Evolutionary conservation across 2,113 vertebrate species (phyloP).

Genomic region (Nyctereutes procyonoides): DNA sequence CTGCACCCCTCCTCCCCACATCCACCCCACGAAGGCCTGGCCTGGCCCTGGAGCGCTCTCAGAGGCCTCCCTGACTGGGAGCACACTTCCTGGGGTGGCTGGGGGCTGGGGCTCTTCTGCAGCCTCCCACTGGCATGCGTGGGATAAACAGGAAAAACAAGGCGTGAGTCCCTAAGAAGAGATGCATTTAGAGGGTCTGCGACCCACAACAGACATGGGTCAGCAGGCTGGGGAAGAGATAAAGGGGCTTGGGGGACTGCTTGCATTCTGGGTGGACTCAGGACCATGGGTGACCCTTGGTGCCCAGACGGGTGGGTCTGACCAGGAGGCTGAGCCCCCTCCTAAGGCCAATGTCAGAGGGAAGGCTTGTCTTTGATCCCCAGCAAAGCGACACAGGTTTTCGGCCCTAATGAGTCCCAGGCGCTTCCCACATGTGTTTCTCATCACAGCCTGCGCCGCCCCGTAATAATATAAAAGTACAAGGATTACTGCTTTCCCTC

Average conservation of each 20-base stretch:
- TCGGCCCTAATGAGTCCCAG: conserved; percentile 92
- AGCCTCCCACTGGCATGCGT: background rate
- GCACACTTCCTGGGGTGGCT: too few relatives aligned
- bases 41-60: background rate
- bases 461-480: conserved; percentile 88
- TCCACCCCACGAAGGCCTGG: background rate
- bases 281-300: background rate
- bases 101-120: too few relatives aligned
- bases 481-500: conserved; percentile 87
- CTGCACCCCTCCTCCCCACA: background rate
- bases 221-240: background rate
- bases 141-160: background rate
- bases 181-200: background rate
- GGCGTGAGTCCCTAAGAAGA: background rate
- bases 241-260: background rate
- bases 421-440: conserved; percentile 94
- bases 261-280: background rate
- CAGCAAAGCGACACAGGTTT: conserved; percentile 82
- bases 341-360: background rate
- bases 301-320: background rate
- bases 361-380: conserved; percentile 55
- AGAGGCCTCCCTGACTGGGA: background rate
- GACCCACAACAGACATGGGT: background rate
- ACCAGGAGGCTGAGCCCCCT: background rate
- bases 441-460: conserved; percentile 88